These are phyloP conservation scores for Synergus itoensis DNA, from an alignment of 2,888 invertebrate genomes.

Conservation along the genomic window DNA sequence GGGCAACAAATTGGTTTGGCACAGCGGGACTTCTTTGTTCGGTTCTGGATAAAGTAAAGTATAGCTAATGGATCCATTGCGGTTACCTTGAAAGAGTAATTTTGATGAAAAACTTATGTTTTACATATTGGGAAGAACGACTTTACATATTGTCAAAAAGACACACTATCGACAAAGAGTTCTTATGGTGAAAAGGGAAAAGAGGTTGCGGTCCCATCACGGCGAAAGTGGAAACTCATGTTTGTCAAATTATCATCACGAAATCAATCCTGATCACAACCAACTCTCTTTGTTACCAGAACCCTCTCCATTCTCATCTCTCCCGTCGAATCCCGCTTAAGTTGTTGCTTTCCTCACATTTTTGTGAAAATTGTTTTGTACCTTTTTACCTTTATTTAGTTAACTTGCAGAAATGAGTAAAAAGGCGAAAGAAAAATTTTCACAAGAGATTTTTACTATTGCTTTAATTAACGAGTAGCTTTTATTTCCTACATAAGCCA, in stretches of 20 bases:
- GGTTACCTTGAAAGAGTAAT: neutral
- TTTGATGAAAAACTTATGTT: no score
- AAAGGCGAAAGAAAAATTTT: no score
- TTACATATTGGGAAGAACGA: neutral
- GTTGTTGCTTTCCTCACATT: constrained; percentile 45
- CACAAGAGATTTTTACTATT: neutral
- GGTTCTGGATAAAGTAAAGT: neutral
- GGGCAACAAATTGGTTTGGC: constrained; percentile 22
- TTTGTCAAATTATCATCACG: constrained; percentile 76
- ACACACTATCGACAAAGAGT: neutral
- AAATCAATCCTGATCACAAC: constrained; percentile 76
- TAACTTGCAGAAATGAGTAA: no score
- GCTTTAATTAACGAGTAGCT: neutral
- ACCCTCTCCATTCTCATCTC: constrained; percentile 46
- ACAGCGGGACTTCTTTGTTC: constrained; percentile 22
- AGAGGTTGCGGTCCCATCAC: constrained; percentile 35
- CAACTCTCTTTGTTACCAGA: constrained; percentile 53
- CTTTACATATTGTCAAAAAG: neutral
- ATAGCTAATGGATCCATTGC: neutral
- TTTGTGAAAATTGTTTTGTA: neutral
- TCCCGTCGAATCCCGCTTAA: constrained; percentile 46
- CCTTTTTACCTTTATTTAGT: constrained; percentile 14
- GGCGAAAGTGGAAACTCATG: constrained; percentile 77
- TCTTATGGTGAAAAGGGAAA: neutral
- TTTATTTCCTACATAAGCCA: constrained; percentile 19